These are phyloP conservation scores for Perognathus longimembris DNA, from an alignment of 2,113 vertebrate species.

Conservation along the genomic window DNA sequence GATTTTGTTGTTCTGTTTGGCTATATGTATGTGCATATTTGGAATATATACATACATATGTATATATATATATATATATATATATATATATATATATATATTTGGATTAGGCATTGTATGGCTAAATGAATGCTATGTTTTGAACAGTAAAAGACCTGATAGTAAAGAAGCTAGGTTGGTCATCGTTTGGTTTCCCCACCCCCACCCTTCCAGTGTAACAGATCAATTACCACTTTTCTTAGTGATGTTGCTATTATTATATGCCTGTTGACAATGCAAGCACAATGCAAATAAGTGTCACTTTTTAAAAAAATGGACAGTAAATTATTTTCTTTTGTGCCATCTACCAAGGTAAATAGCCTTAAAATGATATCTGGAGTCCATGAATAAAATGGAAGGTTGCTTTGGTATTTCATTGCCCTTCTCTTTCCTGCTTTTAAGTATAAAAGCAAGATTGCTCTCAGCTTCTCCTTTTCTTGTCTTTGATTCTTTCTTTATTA, in stretches of 20 bases:
- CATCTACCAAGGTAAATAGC: background rate
- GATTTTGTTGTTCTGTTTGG: slow-evolving; percentile 83
- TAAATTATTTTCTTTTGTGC: slow-evolving; percentile 21
- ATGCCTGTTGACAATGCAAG: slow-evolving; percentile 57
- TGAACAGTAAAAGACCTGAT: slow-evolving; percentile 57
- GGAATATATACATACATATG: too few species aligned
- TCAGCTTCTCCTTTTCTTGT: background rate
- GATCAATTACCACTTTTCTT: slow-evolving; percentile 76
- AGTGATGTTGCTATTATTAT: slow-evolving; percentile 37
- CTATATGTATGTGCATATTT: background rate
- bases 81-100: background rate
- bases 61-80: slow-evolving; percentile 28
- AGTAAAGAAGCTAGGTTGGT: slow-evolving; percentile 22
- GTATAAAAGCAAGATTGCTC: background rate
- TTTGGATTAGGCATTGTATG: slow-evolving; percentile 81
- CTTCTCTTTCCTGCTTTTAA: background rate
- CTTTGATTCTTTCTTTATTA: background rate
- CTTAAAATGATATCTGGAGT: background rate
- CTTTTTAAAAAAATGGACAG: slow-evolving; percentile 9
- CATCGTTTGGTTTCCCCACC: slow-evolving; percentile 13
- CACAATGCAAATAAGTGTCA: background rate
- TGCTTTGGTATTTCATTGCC: background rate
- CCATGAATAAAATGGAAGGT: background rate
- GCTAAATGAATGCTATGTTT: slow-evolving; percentile 71
- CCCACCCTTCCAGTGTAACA: background rate